Conservation (phyloP, 2,797 vertebrate genomes). For the Sebastes nivosus region DNA sequence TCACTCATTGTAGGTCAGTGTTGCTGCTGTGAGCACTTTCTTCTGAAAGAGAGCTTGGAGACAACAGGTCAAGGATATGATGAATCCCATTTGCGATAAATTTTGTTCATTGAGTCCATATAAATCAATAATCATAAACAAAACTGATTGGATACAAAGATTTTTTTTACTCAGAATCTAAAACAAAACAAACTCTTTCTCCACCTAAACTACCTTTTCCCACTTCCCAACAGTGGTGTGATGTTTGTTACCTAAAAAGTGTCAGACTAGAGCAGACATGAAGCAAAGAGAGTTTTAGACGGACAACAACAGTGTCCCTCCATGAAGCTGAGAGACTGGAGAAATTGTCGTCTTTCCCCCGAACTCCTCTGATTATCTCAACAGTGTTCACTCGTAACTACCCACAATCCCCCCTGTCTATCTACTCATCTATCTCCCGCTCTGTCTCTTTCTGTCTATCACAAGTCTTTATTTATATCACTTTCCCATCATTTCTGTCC, state of each 20-base stretch:
- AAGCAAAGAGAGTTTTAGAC: neutral
- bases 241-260: neutral
- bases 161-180: neutral
- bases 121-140: neutral
- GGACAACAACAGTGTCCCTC: neutral
- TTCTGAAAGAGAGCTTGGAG: conserved; percentile 7
- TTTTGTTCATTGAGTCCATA: neutral
- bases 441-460: neutral
- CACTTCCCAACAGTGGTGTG: neutral
- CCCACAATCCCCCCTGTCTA: neutral
- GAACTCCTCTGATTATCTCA: neutral
- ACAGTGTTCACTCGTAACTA: neutral
- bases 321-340: neutral
- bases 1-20: conserved; percentile 37
- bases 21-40: conserved; percentile 36
- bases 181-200: neutral
- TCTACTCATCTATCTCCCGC: neutral
- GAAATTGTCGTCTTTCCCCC: conserved; percentile 1
- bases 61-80: conserved; percentile 10
- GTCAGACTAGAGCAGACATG: neutral
- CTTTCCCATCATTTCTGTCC: conserved; percentile 12
- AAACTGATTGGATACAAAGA: neutral
- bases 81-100: neutral
- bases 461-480: neutral
- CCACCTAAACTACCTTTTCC: neutral